Evolutionary conservation across 2,113 vertebrate species (phyloP), one percentile per base, ranked within the genome.

Genomic region (Motacilla tschutschensis): DNA sequence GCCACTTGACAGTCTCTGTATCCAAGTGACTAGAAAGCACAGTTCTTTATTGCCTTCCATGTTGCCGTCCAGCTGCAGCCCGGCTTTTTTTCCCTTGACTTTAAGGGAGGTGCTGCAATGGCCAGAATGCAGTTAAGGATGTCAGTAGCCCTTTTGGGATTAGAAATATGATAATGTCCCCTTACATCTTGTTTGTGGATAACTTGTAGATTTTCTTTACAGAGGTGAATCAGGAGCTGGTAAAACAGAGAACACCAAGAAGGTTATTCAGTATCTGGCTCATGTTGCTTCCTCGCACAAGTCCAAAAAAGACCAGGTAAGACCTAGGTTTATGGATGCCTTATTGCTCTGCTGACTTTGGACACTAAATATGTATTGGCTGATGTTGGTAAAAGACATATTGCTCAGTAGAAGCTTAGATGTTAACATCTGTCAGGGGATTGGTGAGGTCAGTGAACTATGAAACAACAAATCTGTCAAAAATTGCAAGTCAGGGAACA

Each of bases 231-330:
- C 99, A 26, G 99, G 99, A 95, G 99, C 99, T 82, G 99, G 99
- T 72, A 99, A 99, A 96, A 99, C 99, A 0, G 99, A 99, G 94
- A 99, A 99, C 95, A 99, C 99, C 95, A 99, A 99, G 96, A 99
- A 99, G 82, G 99, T 99, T 79, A 99, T 99, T 97, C 99, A 99
- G 94, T 99, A 99, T 93, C 96, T 99, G 94, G 99, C 99, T 87
- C 97, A 99, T 1, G 99, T 99, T 95, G 99, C 99, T 79, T 99
- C 99, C 6, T 99, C 99, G 28, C 99, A 99, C 94, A 99, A 99
- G 97, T 98, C 97, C 95, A 99, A 99, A 96, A 99, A 99, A 96
- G 99, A 99, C 89, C 99, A 99, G 98, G 99, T 99, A 91, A 96
- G 75, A 79, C 25, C 19, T 17, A 40, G 12, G 43, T 89, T 90